These are phyloP conservation scores for Limnephilus auricula DNA, from an alignment of 2,888 invertebrate genomes.

Conservation along the genomic window DNA sequence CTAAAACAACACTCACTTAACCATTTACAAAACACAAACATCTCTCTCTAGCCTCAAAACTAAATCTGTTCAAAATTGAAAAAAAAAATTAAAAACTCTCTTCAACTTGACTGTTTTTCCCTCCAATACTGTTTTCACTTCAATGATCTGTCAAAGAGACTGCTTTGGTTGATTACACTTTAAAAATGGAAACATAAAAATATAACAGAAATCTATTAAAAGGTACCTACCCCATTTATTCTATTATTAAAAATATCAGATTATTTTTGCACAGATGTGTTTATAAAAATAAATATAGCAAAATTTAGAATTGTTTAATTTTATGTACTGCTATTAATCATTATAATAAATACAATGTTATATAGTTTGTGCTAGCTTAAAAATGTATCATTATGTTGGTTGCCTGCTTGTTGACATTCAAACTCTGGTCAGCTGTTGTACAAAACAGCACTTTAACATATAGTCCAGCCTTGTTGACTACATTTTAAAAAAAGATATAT, in stretches of 20 bases:
- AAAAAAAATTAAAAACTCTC: background rate
- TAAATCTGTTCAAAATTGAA: background rate
- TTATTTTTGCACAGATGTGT: background rate
- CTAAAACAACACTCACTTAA: background rate
- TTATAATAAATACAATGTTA: background rate
- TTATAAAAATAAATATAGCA: background rate
- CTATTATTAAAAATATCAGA: background rate
- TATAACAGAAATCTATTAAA: background rate
- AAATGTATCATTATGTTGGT: background rate
- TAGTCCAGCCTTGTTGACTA: background rate
- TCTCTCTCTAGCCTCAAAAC: background rate
- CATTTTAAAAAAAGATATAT: too few relatives aligned
- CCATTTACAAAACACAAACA: background rate
- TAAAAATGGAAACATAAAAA: background rate
- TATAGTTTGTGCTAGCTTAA: background rate
- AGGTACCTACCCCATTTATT: background rate
- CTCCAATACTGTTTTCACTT: background rate
- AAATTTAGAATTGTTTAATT: background rate
- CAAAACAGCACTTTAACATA: background rate
- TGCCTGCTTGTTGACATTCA: background rate
- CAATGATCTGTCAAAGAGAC: background rate
- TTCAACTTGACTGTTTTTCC: background rate
- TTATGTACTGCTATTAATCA: background rate
- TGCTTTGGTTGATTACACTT: background rate
- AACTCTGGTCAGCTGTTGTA: background rate